A percentile compares a stretch with the other conserved stretches of the same genome.
Evolutionary conservation across 2,113 vertebrate species (phyloP).

Genomic region (Lepus europaeus): DNA sequence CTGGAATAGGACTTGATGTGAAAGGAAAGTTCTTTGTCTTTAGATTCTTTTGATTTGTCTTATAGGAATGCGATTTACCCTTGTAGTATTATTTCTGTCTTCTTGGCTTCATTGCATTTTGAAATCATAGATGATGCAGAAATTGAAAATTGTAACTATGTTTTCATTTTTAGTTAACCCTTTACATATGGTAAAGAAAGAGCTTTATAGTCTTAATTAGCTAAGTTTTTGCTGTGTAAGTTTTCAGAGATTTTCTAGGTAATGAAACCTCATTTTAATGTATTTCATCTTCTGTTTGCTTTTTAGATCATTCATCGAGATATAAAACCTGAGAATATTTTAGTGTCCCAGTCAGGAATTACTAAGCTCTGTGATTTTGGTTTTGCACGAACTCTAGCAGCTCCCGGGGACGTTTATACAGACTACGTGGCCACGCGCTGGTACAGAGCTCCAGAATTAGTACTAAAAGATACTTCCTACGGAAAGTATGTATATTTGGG

Average conservation of each 20-base stretch:
- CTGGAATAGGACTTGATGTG: background rate
- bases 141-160: constrained; percentile 31
- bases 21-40: constrained; percentile 42
- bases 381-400: constrained; percentile 84
- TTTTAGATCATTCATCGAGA: constrained; percentile 82
- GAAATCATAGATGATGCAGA: background rate
- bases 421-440: constrained; percentile 83
- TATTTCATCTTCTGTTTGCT: constrained; percentile 52
- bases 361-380: constrained; percentile 86
- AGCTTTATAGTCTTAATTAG: constrained; percentile 45
- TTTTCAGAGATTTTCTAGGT: constrained; percentile 64
- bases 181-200: constrained; percentile 46
- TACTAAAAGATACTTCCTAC: constrained; percentile 81
- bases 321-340: constrained; percentile 86
- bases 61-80: constrained; percentile 37
- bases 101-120: constrained; percentile 47
- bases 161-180: constrained; percentile 19
- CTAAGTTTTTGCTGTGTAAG: background rate
- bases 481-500: constrained; percentile 79
- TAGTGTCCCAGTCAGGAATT: constrained; percentile 83
- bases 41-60: constrained; percentile 34
- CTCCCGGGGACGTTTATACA: constrained; percentile 83
- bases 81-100: constrained; percentile 52
- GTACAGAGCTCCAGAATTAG: constrained; percentile 83
- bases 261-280: constrained; percentile 67